Percentiles rank a stretch among this genome's conserved stretches.
phyloP scores from a whole-genome alignment of 2,113 vertebrate species.

The Sceloporus tristichus region DNA sequence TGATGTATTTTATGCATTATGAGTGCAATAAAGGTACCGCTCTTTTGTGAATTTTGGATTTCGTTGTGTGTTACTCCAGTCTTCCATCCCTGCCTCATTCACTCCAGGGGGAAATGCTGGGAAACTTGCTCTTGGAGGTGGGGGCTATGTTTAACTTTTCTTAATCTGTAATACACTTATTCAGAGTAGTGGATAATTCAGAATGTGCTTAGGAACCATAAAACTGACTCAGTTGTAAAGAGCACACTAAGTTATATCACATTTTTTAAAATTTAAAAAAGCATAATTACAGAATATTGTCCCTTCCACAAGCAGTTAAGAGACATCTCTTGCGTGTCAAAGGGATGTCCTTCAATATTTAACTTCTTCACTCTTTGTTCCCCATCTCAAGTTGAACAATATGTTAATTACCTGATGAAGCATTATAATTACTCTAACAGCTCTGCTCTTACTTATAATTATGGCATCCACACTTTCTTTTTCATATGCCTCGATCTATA shows the following conservation, averaged over 20 bases:
- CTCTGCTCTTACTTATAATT: constrained; percentile 86
- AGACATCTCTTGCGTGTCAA: constrained; percentile 65
- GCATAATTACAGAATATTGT: constrained; percentile 45
- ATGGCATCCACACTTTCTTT: constrained; percentile 87
- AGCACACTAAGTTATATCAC: background rate
- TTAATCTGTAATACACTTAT: background rate
- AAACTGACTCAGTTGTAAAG: background rate
- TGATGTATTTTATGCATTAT: too few species aligned
- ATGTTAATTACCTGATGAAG: constrained; percentile 92
- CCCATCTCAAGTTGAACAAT: constrained; percentile 88
- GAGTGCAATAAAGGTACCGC: too few species aligned
- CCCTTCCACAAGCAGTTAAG: constrained; percentile 42
- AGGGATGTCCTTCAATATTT: constrained; percentile 90
- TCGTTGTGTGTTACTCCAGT: too few species aligned
- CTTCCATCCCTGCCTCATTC: background rate
- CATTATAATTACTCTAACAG: constrained; percentile 93
- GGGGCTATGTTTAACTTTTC: background rate
- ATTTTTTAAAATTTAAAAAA: constrained; percentile 32
- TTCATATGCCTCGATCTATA: constrained; percentile 86
- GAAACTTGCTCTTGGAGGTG: background rate
- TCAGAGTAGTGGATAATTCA: background rate
- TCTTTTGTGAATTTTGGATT: too few species aligned
- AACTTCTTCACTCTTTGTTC: constrained; percentile 88
- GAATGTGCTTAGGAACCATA: background rate
- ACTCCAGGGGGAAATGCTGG: background rate